Conservation (phyloP, 2,113 vertebrate species). For the Lonchura striata region DNA sequence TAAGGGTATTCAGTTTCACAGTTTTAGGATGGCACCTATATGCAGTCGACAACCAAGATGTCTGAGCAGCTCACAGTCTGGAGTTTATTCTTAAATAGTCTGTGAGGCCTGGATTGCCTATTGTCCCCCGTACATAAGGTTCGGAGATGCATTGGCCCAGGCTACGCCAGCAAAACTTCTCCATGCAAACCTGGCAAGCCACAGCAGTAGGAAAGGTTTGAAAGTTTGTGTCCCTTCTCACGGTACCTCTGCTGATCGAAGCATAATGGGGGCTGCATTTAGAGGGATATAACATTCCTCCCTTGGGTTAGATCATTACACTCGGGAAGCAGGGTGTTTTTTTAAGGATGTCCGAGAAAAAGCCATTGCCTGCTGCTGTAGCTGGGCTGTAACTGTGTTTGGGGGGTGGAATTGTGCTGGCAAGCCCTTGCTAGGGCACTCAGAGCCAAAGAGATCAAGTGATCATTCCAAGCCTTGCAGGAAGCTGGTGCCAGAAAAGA, state of each 20-base stretch:
- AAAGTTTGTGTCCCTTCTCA: background rate
- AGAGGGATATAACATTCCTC: background rate
- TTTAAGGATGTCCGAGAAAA: background rate
- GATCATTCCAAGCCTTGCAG: background rate
- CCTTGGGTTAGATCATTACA: background rate
- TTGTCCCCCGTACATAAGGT: constrained; percentile 58
- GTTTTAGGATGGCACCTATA: constrained; percentile 69
- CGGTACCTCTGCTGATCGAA: background rate
- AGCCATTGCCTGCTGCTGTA: background rate
- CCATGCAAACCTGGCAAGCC: background rate
- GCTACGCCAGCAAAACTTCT: constrained; percentile 41
- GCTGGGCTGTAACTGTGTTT: background rate
- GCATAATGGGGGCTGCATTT: background rate
- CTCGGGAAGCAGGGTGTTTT: background rate
- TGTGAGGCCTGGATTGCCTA: constrained; percentile 67
- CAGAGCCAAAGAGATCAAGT: constrained; percentile 12
- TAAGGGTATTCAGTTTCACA: constrained; percentile 70
- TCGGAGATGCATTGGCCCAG: constrained; percentile 48
- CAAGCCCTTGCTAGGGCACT: background rate
- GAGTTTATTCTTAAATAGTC: constrained; percentile 69
- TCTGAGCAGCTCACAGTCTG: constrained; percentile 69
- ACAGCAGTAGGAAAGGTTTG: background rate
- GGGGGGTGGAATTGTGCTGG: background rate
- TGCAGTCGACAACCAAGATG: constrained; percentile 67
- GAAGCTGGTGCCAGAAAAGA: background rate